A percentile compares a stretch with the other conserved stretches of the same genome.
phyloP scores from a whole-genome alignment of 92 coral and sea anemone species.

The Bergia sp. region DNA sequence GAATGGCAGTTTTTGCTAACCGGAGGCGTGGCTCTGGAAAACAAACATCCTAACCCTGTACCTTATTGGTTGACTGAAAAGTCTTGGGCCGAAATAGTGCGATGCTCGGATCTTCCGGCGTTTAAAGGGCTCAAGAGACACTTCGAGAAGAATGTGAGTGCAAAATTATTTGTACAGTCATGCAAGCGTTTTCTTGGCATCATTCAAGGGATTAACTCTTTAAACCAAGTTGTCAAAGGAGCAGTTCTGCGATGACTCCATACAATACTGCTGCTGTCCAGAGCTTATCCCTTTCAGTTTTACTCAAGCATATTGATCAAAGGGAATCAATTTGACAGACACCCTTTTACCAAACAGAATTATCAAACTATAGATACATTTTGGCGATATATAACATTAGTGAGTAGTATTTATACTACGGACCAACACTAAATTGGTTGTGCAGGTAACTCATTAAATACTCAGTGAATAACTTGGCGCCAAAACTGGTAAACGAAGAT shows the following conservation, averaged over 20 bases:
- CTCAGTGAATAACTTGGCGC: too few relatives aligned
- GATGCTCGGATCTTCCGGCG: slow-evolving; percentile 83
- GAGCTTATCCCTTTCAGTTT: background rate
- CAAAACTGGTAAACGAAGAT: too few relatives aligned
- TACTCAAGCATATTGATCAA: too few relatives aligned
- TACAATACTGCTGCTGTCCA: too few relatives aligned
- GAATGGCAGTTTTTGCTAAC: slow-evolving; percentile 97
- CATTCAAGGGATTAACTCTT: too few relatives aligned
- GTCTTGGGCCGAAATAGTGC: slow-evolving; percentile 99
- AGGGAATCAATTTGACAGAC: too few relatives aligned
- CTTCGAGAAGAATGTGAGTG: slow-evolving; percentile 85
- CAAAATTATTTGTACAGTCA: background rate
- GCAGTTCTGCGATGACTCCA: background rate
- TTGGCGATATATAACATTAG: too few relatives aligned
- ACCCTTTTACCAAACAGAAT: too few relatives aligned
- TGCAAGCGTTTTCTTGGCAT: background rate
- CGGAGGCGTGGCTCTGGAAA: slow-evolving; percentile 96
- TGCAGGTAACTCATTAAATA: too few relatives aligned
- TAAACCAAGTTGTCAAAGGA: background rate
- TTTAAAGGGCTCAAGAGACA: slow-evolving; percentile 84
- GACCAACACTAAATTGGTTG: too few relatives aligned
- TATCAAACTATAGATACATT: too few relatives aligned
- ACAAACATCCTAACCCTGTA: slow-evolving; percentile 92
- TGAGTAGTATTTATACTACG: too few relatives aligned
- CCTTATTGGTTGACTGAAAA: slow-evolving; percentile 94